Conservation (phyloP, 35 echinoderm and acorn worm genomes). For the Strongylocentrotus purpuratus region DNA sequence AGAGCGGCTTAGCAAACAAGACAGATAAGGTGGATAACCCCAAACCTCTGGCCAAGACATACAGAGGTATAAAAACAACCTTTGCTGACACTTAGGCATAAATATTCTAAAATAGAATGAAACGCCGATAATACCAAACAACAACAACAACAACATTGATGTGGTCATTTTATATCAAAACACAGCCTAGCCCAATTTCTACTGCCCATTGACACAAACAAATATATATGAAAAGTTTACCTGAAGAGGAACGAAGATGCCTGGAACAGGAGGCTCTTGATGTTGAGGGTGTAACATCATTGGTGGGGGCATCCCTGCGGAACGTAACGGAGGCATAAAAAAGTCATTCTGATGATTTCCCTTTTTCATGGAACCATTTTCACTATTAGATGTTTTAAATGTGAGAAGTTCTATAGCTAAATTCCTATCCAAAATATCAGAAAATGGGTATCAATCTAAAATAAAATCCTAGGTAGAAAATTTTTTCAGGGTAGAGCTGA, state of each 20-base stretch:
- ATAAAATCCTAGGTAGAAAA: too few species aligned
- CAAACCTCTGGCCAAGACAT: neutral
- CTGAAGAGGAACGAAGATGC: conserved; percentile 22
- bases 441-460: too few species aligned
- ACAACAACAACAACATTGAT: too few species aligned
- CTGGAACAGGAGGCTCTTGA: neutral
- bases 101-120: too few species aligned
- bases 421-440: too few species aligned
- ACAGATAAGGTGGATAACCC: neutral
- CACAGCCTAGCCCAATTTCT: neutral
- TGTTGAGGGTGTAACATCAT: neutral
- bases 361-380: neutral
- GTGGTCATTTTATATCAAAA: neutral
- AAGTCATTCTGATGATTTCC: neutral
- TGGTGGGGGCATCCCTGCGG: neutral
- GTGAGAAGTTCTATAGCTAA: too few species aligned
- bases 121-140: too few species aligned
- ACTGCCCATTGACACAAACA: neutral
- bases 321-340: too few species aligned
- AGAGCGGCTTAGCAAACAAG: neutral
- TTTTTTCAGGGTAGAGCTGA: too few species aligned
- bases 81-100: neutral
- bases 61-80: neutral
- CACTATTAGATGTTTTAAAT: too few species aligned
- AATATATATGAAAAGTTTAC: neutral